Percentiles rank a stretch among this genome's conserved stretches.
phyloP scores from a whole-genome alignment of 1,140 invertebrate species.

The Liolophura sinensis region DNA sequence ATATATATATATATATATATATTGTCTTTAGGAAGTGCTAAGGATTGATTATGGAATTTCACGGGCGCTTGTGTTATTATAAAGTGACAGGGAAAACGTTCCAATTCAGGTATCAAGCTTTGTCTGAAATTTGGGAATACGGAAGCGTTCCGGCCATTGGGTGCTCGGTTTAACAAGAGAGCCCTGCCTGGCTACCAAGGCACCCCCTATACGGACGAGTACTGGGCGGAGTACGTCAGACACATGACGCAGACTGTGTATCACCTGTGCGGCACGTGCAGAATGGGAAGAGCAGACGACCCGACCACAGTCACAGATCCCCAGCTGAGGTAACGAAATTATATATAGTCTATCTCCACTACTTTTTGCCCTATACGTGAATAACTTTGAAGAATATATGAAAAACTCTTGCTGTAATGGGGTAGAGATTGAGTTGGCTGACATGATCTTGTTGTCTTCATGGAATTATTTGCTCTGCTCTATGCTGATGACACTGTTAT shows the following conservation, averaged over 20 bases:
- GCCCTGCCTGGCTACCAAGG: neutral
- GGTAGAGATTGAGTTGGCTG: slow-evolving; percentile 4
- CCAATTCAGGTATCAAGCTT: neutral
- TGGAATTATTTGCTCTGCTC: slow-evolving; percentile 15
- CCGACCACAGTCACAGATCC: slow-evolving; percentile 26
- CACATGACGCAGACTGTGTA: slow-evolving; percentile 68
- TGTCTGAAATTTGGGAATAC: neutral
- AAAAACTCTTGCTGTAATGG: slow-evolving; percentile 14
- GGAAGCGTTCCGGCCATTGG: neutral
- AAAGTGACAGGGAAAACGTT: no score
- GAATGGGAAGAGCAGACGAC: slow-evolving; percentile 78
- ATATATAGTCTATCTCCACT: neutral
- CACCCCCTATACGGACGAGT: slow-evolving; percentile 6
- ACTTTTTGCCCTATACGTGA: slow-evolving; percentile 4
- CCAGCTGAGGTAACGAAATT: slow-evolving; percentile 18
- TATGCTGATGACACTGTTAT: slow-evolving; percentile 29
- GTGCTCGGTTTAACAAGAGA: neutral
- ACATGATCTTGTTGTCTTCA: slow-evolving; percentile 8
- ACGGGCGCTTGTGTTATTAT: no score
- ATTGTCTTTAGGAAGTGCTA: no score
- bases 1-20: no score
- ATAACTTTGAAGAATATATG: slow-evolving; percentile 16
- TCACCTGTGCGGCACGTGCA: slow-evolving; percentile 85
- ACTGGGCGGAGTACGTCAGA: neutral
- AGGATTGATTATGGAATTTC: no score